Percentiles rank a stretch among this genome's conserved stretches.
These are phyloP conservation scores for Arenaria interpres DNA, from an alignment of 2,113 vertebrate species.

Conservation along the genomic window DNA sequence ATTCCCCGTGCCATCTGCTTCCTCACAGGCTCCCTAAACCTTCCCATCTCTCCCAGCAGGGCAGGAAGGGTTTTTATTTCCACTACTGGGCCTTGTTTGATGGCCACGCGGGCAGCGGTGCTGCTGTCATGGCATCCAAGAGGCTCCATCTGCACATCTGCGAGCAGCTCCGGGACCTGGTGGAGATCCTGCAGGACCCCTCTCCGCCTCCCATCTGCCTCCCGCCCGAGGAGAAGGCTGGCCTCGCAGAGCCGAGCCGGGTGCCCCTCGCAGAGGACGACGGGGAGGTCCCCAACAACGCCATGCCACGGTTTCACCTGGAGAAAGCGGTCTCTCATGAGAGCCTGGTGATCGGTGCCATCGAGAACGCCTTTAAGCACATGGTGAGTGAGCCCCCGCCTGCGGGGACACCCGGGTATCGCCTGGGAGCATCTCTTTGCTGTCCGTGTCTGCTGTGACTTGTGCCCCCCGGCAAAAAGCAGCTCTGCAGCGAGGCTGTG, in stretches of 20 bases:
- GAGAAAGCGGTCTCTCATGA: constrained; percentile 92
- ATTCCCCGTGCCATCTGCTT: not conserved
- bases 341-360: constrained; percentile 91
- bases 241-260: constrained; percentile 46
- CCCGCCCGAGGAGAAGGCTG: constrained; percentile 33
- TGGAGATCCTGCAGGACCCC: constrained; percentile 87
- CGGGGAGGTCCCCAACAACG: constrained; percentile 65
- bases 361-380: constrained; percentile 93
- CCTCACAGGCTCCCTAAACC: not conserved
- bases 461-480: not conserved
- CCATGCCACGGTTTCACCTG: constrained; percentile 84
- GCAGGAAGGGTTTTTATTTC: constrained; percentile 83
- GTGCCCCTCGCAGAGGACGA: constrained; percentile 58
- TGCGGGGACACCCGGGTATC: accelerated
- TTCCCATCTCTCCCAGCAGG: constrained; percentile 51
- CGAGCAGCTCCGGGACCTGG: constrained; percentile 88
- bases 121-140: constrained; percentile 89
- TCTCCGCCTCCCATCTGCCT: constrained; percentile 84
- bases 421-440: not conserved
- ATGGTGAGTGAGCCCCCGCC: constrained; percentile 83
- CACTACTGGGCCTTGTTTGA: constrained; percentile 95
- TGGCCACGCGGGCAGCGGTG: constrained; percentile 91
- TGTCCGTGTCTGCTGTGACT: not conserved
- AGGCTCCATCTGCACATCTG: constrained; percentile 88
- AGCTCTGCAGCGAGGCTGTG: not conserved